Evolutionary conservation across 2,888 invertebrate species (phyloP), one percentile per base, ranked within the genome.

Genomic region (Dyspetes luteomarginatus): DNA sequence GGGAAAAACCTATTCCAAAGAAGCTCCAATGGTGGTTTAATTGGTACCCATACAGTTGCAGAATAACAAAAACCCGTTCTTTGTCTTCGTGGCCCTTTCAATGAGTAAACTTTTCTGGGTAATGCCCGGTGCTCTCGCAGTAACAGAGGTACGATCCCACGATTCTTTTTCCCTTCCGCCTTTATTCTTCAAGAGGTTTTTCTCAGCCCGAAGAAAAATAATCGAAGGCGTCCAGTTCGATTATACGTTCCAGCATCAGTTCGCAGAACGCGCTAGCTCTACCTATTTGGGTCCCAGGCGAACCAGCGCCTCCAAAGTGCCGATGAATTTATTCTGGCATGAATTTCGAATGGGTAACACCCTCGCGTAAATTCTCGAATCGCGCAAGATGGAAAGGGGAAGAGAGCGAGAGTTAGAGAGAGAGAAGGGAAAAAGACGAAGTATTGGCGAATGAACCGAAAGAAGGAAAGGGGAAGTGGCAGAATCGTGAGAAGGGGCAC

Each of bases 301-400:
- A 55, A 28, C 26, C 28, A 15, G 19, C 50, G 56, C 7, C 26
- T 26, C 26, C 55, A 19, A 52, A 19, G 22, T 28, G 55, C 55
- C 55, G 58, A 55, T 76, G 60, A 75, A 80, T 80, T 80, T 80
- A 80, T 78, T 75, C 81, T 77, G 60, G 80, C 81, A 84, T 85
- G 85, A 85, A 86, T 86, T 86, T 85, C 77, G 81, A 83, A 81
- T 68, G 82, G 79, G 80, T 60, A 45, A 83, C 78, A 77, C 78
- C 78, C 74, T 64, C 79, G 82, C 83, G 84, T 85, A 84, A 86
- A 86, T 86, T 86, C 83, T 81, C 76, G 81, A 82, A 84, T 84
- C 84, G 83, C 79, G 64, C 15, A 52, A 56, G 24, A 69, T 52
- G 52, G 30, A 62, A 60, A 62, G 50, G 41, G 60, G 24, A 15